Evolutionary conservation across 1,140 invertebrate species (phyloP).

Genomic region (Ostrea edulis): DNA sequence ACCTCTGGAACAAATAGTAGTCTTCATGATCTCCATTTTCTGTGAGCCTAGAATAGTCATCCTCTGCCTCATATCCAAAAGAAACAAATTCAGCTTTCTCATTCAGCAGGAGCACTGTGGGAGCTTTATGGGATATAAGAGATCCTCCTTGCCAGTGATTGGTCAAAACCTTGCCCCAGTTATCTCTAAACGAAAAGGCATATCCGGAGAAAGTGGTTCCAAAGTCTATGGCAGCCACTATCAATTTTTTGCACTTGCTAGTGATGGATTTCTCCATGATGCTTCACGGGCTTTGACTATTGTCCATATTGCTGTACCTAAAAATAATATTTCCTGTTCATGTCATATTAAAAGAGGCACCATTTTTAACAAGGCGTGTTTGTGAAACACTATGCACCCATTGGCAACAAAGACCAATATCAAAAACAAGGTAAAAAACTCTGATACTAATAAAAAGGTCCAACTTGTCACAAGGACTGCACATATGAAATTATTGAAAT

Average conservation of each 20-base stretch:
- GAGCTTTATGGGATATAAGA: constrained; percentile 82
- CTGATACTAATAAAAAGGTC: too few relatives aligned
- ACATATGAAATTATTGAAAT: too few relatives aligned
- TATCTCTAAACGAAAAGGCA: constrained; percentile 81
- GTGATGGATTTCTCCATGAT: not conserved
- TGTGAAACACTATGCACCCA: too few relatives aligned
- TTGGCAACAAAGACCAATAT: too few relatives aligned
- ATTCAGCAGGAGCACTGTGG: constrained; percentile 81
- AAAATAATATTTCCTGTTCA: too few relatives aligned
- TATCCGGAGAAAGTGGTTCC: constrained; percentile 84
- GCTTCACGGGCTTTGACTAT: not conserved
- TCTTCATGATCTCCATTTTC: constrained; percentile 78
- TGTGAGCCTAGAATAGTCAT: constrained; percentile 82
- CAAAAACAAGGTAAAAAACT: too few relatives aligned
- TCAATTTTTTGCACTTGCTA: constrained; percentile 11
- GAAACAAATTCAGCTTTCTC: constrained; percentile 81
- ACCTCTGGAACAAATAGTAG: constrained; percentile 83
- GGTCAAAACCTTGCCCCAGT: constrained; percentile 78
- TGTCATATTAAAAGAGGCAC: too few relatives aligned
- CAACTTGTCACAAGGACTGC: too few relatives aligned
- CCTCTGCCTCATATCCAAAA: constrained; percentile 81
- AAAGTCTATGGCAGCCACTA: constrained; percentile 83
- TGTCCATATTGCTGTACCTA: not conserved
- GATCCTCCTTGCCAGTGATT: constrained; percentile 82
- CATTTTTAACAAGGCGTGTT: too few relatives aligned